phyloP scores from a whole-genome alignment of 35 echinoderm and acorn worm genomes.

The Anneissia japonica region DNA sequence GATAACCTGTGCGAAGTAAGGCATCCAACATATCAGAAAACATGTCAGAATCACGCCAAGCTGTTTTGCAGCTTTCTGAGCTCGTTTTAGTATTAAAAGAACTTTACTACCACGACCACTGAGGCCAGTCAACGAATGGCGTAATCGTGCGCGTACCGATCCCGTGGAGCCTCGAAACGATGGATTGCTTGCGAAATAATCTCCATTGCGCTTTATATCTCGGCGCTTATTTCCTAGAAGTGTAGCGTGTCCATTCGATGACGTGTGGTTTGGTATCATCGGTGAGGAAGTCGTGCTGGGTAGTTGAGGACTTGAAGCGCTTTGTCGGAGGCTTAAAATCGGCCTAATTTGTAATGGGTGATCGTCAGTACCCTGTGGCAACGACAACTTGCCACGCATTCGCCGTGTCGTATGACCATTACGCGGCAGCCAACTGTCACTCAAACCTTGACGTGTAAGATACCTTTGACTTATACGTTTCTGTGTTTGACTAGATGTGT shows the following conservation, averaged over 20 bases:
- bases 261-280: not conserved
- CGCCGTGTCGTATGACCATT: constrained; percentile 1
- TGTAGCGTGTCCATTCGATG: not conserved
- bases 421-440: not conserved
- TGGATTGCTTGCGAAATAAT: not conserved
- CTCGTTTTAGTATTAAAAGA: constrained; percentile 54
- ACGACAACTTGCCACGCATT: not conserved
- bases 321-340: not conserved
- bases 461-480: not conserved
- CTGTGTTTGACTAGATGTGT: not conserved
- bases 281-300: not conserved
- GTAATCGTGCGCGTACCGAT: constrained; percentile 18
- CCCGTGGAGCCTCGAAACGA: not conserved
- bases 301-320: not conserved
- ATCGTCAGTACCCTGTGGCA: not conserved
- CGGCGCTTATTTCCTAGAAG: not conserved
- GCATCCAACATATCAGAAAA: constrained; percentile 86
- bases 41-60: constrained; percentile 73
- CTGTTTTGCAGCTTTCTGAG: constrained; percentile 95
- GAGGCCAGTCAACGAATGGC: constrained; percentile 69
- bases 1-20: constrained; percentile 86
- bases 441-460: not conserved
- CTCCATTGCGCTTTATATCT: not conserved
- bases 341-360: not conserved
- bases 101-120: constrained; percentile 72